A percentile compares a stretch with the other conserved stretches of the same genome.
These are phyloP conservation scores for Coelinius sp. DNA, from an alignment of 2,888 invertebrate species.

Conservation along the genomic window DNA sequence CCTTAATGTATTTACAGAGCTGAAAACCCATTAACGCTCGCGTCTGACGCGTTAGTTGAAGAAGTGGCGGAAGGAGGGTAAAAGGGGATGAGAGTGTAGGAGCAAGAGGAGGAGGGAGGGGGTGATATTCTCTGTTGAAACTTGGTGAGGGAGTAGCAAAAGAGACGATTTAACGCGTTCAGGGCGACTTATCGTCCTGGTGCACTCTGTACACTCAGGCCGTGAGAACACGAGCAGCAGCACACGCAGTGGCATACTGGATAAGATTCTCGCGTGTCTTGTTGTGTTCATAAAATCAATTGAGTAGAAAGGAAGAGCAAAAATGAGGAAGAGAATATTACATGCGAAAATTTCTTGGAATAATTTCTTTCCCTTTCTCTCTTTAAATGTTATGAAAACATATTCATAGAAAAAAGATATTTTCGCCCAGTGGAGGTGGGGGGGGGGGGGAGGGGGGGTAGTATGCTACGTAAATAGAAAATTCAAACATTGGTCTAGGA, in stretches of 20 bases:
- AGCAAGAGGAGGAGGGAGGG: not conserved
- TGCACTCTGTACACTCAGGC: not conserved
- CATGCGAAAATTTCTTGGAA: not conserved
- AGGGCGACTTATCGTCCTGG: conserved; percentile 10
- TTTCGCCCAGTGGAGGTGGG: not conserved
- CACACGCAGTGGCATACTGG: not conserved
- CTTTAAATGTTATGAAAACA: not conserved
- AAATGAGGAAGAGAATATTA: not conserved
- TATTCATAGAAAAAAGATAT: conserved; percentile 20
- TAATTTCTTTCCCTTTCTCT: not conserved
- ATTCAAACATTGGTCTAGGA: conserved; percentile 7
- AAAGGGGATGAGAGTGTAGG: not conserved
- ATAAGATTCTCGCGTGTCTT: not conserved
- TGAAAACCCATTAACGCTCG: conserved; percentile 58
- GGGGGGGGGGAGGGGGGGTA: not conserved
- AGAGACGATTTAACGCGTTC: not conserved
- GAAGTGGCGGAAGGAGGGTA: not conserved
- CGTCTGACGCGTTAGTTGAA: conserved; percentile 45
- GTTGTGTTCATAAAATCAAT: not conserved
- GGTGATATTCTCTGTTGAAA: not conserved
- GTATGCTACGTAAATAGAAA: conserved; percentile 19
- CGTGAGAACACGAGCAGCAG: not conserved
- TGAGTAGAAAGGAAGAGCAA: not conserved
- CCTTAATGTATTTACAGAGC: conserved; percentile 61
- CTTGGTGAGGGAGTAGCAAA: not conserved